Conservation (phyloP, 2,113 vertebrate species). For the Scomber japonicus region DNA sequence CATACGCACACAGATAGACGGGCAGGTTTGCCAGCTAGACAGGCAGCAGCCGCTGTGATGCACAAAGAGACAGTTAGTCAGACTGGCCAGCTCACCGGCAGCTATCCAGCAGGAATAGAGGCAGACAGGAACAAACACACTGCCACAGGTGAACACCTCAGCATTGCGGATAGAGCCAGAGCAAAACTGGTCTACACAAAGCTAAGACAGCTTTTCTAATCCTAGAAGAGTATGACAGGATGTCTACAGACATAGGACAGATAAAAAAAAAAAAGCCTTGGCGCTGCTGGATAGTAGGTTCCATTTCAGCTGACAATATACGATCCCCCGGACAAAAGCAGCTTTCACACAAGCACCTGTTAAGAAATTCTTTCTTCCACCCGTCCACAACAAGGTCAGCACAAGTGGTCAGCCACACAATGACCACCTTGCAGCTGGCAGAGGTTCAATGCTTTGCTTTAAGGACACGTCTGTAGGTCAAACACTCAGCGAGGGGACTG, state of each 20-base stretch:
- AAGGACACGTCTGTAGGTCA: slow-evolving; percentile 36
- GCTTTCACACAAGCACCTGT: slow-evolving; percentile 11
- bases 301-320: slow-evolving; percentile 12
- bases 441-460: slow-evolving; percentile 18
- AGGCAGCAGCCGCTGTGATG: slow-evolving; percentile 38
- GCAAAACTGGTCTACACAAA: slow-evolving; percentile 24
- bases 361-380: background rate
- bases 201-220: slow-evolving; percentile 38
- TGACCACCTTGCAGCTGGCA: slow-evolving; percentile 15
- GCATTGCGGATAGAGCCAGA: slow-evolving; percentile 38
- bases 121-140: slow-evolving; percentile 52
- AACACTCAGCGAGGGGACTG: background rate
- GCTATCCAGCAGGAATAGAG: slow-evolving; percentile 47
- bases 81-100: slow-evolving; percentile 53
- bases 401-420: background rate
- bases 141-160: slow-evolving; percentile 58
- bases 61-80: slow-evolving; percentile 46
- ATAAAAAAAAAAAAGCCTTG: slow-evolving; percentile 18
- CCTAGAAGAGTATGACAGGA: slow-evolving; percentile 10
- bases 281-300: background rate
- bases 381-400: slow-evolving; percentile 15
- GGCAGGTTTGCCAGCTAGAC: slow-evolving; percentile 45
- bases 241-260: background rate
- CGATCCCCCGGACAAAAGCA: background rate
- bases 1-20: slow-evolving; percentile 4